phyloP scores from a whole-genome alignment of 2,888 invertebrate genomes.

The Cheilosia scutellata region DNA sequence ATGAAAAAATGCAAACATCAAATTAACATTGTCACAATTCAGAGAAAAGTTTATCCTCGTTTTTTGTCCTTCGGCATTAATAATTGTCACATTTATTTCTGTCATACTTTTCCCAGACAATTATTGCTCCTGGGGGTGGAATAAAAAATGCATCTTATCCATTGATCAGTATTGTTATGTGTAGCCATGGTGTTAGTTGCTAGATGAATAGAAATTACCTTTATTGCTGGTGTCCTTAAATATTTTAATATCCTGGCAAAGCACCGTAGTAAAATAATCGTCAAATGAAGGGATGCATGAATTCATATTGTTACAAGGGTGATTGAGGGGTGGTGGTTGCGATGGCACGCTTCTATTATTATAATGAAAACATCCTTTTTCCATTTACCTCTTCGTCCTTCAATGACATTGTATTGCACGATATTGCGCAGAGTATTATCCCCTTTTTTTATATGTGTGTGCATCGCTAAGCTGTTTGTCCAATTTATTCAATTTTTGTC shows the following conservation, averaged over 20 bases:
- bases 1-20: constrained; percentile 48
- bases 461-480: constrained; percentile 49
- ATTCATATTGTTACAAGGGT: constrained; percentile 2
- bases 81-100: constrained; percentile 48
- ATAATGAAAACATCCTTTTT: constrained; percentile 68
- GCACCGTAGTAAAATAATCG: constrained; percentile 39
- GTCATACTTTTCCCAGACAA: constrained; percentile 21
- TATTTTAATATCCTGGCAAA: constrained; percentile 62
- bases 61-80: constrained; percentile 18
- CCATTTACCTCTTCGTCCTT: constrained; percentile 51
- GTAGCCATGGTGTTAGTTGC: constrained; percentile 9
- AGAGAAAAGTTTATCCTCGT: constrained; percentile 31
- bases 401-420: constrained; percentile 47
- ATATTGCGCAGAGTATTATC: constrained; percentile 4
- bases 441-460: constrained; percentile 12
- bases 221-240: constrained; percentile 55
- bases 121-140: constrained; percentile 14
- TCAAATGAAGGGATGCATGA: constrained; percentile 14
- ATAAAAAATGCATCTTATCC: constrained; percentile 37
- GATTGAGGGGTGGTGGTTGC: constrained; percentile 24
- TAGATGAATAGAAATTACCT: constrained; percentile 62
- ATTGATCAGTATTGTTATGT: not conserved
- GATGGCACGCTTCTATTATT: constrained; percentile 58
- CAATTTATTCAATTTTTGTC: constrained; percentile 50
- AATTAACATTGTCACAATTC: constrained; percentile 56